These are phyloP conservation scores for Lydus trimaculatus DNA, from an alignment of 2,888 invertebrate genomes.

Conservation along the genomic window DNA sequence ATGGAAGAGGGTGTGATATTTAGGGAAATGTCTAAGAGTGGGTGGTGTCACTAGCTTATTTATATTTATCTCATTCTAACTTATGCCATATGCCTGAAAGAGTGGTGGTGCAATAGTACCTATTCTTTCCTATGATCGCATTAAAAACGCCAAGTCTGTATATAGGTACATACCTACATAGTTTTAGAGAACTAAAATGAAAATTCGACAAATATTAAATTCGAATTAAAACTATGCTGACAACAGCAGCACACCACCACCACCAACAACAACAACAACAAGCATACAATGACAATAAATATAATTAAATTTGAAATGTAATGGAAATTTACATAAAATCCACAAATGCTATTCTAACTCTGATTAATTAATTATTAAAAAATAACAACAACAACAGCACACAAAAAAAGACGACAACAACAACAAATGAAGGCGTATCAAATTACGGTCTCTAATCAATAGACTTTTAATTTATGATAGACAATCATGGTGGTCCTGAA, in stretches of 20 bases:
- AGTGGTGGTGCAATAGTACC: no score
- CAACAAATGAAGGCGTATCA: neutral
- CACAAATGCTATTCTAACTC: neutral
- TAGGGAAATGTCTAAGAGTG: no score
- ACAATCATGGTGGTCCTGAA: neutral
- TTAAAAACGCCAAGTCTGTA: no score
- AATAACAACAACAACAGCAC: no score
- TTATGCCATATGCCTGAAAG: no score
- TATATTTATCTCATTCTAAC: no score
- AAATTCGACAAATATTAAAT: conserved; percentile 1
- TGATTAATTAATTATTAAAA: neutral
- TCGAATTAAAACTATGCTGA: neutral
- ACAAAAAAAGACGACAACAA: no score
- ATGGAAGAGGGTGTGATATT: no score
- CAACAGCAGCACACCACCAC: no score
- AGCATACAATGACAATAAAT: neutral
- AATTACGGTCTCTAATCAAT: neutral
- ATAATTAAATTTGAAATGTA: neutral
- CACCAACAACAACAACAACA: neutral
- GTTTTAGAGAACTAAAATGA: neutral
- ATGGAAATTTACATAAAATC: neutral
- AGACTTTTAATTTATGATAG: neutral
- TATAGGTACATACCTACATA: no score
- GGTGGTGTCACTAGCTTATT: no score
- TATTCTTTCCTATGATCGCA: no score